Conservation (phyloP, 1,140 invertebrate species). For the Galleria mellonella region DNA sequence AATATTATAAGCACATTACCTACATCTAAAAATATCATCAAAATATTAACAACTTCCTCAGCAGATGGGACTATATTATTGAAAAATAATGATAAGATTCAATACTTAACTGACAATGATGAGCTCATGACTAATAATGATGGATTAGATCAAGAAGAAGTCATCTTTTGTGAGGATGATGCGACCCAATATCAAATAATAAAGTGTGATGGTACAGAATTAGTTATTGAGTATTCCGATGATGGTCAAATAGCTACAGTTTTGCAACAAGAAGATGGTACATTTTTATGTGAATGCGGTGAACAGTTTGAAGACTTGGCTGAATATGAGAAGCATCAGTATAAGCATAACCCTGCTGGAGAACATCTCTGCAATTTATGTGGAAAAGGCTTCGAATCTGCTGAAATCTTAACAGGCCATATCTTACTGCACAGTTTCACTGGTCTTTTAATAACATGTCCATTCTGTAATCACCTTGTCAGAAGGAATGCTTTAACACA, state of each 20-base stretch:
- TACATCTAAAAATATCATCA: slow-evolving; percentile 38
- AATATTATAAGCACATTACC: neutral
- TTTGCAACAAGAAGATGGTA: slow-evolving; percentile 60
- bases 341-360: slow-evolving; percentile 56
- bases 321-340: slow-evolving; percentile 61
- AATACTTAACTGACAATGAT: slow-evolving; percentile 38
- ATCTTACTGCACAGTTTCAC: slow-evolving; percentile 74
- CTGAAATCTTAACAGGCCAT: slow-evolving; percentile 80
- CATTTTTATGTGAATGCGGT: slow-evolving; percentile 66
- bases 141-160: slow-evolving; percentile 48
- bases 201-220: slow-evolving; percentile 59
- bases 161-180: slow-evolving; percentile 64
- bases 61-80: slow-evolving; percentile 47
- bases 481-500: slow-evolving; percentile 63
- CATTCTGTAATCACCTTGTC: slow-evolving; percentile 69
- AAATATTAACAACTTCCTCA: slow-evolving; percentile 45
- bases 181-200: slow-evolving; percentile 57
- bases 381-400: slow-evolving; percentile 76
- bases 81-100: slow-evolving; percentile 36
- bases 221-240: slow-evolving; percentile 64
- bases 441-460: slow-evolving; percentile 49
- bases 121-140: slow-evolving; percentile 28
- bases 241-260: slow-evolving; percentile 58
- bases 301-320: slow-evolving; percentile 56
- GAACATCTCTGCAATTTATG: slow-evolving; percentile 68